A percentile compares a stretch with the other conserved stretches of the same genome.
phyloP scores from a whole-genome alignment of 2,797 vertebrate species.

The Rousettus madagascariensis region DNA sequence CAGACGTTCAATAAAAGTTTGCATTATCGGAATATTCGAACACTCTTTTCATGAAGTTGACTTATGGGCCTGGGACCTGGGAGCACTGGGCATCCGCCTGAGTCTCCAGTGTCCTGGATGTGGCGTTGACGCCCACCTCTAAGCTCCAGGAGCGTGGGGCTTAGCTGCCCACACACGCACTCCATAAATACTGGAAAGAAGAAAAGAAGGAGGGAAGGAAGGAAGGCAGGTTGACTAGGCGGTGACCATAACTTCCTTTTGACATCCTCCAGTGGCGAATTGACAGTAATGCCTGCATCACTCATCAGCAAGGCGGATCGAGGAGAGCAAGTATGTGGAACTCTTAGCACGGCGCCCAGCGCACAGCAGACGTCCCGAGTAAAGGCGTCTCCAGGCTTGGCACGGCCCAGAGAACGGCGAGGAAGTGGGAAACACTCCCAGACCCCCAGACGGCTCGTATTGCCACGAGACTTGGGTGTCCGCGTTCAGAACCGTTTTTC shows the following conservation, averaged over 20 bases:
- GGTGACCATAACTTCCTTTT: not conserved
- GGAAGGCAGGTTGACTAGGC: accelerated
- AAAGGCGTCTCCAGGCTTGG: not conserved
- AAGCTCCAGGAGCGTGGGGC: not conserved
- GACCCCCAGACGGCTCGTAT: not conserved
- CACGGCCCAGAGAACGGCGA: not conserved
- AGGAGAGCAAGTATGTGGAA: not conserved
- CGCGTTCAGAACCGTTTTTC: not conserved
- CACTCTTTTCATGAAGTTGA: not conserved
- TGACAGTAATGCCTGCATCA: not conserved
- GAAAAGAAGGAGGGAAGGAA: not conserved
- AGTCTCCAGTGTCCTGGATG: not conserved
- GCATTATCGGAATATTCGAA: not conserved
- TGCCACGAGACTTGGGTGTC: accelerated
- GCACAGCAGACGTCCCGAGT: accelerated
- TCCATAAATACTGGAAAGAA: not conserved
- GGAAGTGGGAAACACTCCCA: not conserved
- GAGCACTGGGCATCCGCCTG: accelerated
- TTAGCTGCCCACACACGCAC: not conserved
- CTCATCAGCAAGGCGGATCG: not conserved
- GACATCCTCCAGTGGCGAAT: not conserved
- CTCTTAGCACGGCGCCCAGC: not conserved
- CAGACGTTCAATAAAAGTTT: not conserved
- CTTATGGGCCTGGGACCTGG: not conserved
- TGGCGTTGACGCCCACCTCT: too few relatives aligned